A percentile compares a stretch with the other conserved stretches of the same genome.
Evolutionary conservation across 2,113 vertebrate genomes (phyloP).

Genomic region (Panurus biarmicus): DNA sequence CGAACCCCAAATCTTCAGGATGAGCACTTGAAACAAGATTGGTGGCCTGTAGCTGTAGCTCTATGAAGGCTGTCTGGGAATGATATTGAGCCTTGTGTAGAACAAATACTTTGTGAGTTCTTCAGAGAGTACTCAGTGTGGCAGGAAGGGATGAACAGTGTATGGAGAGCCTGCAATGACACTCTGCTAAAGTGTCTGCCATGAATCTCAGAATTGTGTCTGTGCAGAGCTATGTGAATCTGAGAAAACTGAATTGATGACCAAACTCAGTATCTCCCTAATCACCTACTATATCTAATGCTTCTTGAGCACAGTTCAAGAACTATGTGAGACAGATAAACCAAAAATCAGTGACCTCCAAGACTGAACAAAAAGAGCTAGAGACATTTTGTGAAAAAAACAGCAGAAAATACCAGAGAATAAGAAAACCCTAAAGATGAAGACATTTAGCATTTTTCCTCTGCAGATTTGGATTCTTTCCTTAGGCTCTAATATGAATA

Average conservation of each 20-base stretch:
- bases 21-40: slow-evolving; percentile 12
- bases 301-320: background rate
- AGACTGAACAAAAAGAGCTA: background rate
- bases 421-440: background rate
- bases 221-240: background rate
- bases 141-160: slow-evolving; percentile 23
- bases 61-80: slow-evolving; percentile 22
- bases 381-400: background rate
- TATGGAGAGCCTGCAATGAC: background rate
- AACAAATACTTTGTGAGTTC: slow-evolving; percentile 35
- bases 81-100: background rate
- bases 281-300: background rate
- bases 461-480: background rate
- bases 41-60: slow-evolving; percentile 15
- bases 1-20: slow-evolving; percentile 12
- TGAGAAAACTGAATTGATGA: background rate
- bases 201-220: background rate
- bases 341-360: background rate
- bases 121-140: slow-evolving; percentile 42
- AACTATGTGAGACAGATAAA: background rate
- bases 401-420: background rate
- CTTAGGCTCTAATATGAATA: background rate
- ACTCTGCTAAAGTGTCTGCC: slow-evolving; percentile 21
- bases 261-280: background rate
- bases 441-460: background rate